These are phyloP conservation scores for Saturnia japonica DNA, from an alignment of 2,888 invertebrate genomes.

Conservation along the genomic window DNA sequence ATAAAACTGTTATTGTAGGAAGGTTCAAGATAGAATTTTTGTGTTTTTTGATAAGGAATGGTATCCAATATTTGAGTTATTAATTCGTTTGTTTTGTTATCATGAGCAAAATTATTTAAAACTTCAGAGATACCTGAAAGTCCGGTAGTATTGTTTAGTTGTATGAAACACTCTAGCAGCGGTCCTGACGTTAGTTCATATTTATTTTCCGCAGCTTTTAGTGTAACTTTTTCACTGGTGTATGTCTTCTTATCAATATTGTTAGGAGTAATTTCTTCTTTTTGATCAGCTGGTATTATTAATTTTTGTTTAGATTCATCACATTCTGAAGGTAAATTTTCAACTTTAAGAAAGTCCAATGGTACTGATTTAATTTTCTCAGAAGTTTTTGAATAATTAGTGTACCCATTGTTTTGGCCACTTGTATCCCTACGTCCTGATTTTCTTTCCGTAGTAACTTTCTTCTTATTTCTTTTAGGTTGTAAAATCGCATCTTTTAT, in stretches of 20 bases:
- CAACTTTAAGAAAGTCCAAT: neutral
- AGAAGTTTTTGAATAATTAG: neutral
- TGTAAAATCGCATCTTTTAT: neutral
- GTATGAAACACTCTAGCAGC: neutral
- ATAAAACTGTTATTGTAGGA: neutral
- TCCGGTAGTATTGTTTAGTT: neutral
- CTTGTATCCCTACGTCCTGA: neutral
- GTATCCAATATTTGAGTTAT: neutral
- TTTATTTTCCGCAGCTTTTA: neutral
- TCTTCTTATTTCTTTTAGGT: neutral
- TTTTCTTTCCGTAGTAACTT: neutral
- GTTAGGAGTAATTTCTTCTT: neutral
- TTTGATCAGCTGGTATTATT: neutral
- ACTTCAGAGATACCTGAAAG: neutral
- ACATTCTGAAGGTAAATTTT: neutral
- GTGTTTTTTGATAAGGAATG: neutral
- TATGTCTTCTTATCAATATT: neutral
- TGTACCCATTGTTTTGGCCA: neutral
- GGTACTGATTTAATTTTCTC: neutral
- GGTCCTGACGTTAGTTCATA: neutral
- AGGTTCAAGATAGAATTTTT: neutral
- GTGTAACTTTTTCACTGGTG: neutral
- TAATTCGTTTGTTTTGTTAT: neutral
- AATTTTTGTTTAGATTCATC: neutral
- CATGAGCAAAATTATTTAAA: conserved; percentile 1